Conservation (phyloP, 2,113 vertebrate genomes). For the Echinops telfairi region DNA sequence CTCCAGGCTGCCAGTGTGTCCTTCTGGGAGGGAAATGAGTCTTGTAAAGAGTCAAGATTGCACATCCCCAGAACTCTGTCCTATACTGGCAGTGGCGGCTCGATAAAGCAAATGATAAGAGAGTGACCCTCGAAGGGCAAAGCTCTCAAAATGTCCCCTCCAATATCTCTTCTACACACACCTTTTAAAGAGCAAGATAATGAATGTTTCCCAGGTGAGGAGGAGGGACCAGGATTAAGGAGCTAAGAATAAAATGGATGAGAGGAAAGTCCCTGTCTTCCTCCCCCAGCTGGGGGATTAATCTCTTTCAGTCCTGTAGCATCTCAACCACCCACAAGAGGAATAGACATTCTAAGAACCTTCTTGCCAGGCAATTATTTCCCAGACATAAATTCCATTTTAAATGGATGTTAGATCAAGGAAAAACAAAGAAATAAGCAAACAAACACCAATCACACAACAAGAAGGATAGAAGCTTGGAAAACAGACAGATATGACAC, state of each 20-base stretch:
- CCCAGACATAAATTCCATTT: neutral
- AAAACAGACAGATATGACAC: neutral
- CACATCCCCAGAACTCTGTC: neutral
- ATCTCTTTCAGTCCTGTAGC: neutral
- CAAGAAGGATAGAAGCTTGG: neutral
- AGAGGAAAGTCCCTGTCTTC: neutral
- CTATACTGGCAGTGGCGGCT: neutral
- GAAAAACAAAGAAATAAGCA: neutral
- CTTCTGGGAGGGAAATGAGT: neutral
- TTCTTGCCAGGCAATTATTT: neutral
- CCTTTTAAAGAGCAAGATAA: constrained; percentile 50
- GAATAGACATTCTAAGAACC: neutral
- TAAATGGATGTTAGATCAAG: neutral
- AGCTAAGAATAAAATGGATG: neutral
- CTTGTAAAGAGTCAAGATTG: neutral
- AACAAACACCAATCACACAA: neutral
- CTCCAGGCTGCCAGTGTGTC: neutral
- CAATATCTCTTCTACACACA: neutral
- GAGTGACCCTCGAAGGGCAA: neutral
- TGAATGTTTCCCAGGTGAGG: constrained; percentile 26
- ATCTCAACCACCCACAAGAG: neutral
- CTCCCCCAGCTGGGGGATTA: neutral
- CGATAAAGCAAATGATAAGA: neutral
- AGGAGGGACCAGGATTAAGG: neutral
- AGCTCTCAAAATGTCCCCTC: neutral